Evolutionary conservation across 2,113 vertebrate species (phyloP), one percentile per base, ranked within the genome.

Genomic region (Sylvilagus bachmani): DNA sequence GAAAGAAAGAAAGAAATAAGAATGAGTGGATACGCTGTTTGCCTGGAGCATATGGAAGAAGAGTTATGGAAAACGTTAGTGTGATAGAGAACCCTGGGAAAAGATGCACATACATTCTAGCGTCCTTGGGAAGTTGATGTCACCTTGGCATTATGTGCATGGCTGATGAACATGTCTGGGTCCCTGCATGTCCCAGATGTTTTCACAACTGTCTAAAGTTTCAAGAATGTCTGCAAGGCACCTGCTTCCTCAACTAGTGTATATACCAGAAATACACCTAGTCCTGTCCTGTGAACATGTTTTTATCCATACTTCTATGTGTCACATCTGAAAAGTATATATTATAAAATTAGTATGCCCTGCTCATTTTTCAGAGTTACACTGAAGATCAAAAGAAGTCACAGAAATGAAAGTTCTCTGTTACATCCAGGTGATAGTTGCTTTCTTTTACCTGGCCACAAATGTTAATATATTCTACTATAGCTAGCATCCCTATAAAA

Each of bases 121-220:
- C 64, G 22, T 81, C 66, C 9, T 79, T 55, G 70, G 64, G 44
- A 96, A 74, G n/a, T 24, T 84, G 55, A 33, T 27, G 11, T 94
- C 67, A 73, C 55, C 13, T 51, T 87, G 82, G 64, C 13, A 79
- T 24, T 73, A 25, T 81, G 64, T 92, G 36, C n/a, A 49, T 97
- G 82, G 61, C 36, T 36, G 27, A 84, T 83, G 74, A 21, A 86
- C 44, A 80, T 84, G 78, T 69, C 77, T 90, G 69, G 62, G 66
- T 89, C 78, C 66, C 16, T 83, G 44, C 24, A 90, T 33, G 21
- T 69, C 49, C 27, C 73, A 77, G 49, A 84, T 94, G 67, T 38
- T 95, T 86, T 90, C 70, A 90, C 74, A 58, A n/a, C 33, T 96
- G 69, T 83, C 66, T 89, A 92, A 90, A 36, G 33, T 79, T 94